These are phyloP conservation scores for Parazoanthus darwini DNA, from an alignment of 92 coral and sea anemone genomes.

Conservation along the genomic window DNA sequence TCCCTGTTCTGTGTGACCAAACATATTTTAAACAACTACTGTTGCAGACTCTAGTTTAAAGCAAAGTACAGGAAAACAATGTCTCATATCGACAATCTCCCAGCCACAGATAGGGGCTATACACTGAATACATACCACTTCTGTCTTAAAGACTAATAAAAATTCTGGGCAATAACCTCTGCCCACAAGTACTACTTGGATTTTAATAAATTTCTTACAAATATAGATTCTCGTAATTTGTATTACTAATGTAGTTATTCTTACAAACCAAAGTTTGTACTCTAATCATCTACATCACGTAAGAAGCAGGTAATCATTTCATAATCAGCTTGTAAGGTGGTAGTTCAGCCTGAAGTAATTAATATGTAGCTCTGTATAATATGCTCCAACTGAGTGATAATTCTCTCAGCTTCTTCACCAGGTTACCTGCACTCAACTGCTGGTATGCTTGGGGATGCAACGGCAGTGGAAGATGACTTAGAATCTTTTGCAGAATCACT, in stretches of 20 bases:
- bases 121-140: slow-evolving; percentile 17
- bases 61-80: background rate
- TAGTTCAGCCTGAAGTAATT: background rate
- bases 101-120: slow-evolving; percentile 11
- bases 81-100: background rate
- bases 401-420: background rate
- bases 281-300: slow-evolving; percentile 31
- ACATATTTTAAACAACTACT: background rate
- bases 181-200: slow-evolving; percentile 23
- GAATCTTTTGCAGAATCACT: slow-evolving; percentile 54
- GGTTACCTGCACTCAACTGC: slow-evolving; percentile 95
- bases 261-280: slow-evolving; percentile 18
- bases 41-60: background rate
- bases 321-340: background rate
- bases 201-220: slow-evolving; percentile 44
- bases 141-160: slow-evolving; percentile 40
- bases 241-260: slow-evolving; percentile 4
- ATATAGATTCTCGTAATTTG: slow-evolving; percentile 34
- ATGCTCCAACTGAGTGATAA: background rate
- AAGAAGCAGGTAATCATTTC: slow-evolving; percentile 19
- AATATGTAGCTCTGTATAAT: slow-evolving; percentile 19
- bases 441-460: slow-evolving; percentile 60
- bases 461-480: slow-evolving; percentile 56
- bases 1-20: background rate
- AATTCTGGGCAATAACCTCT: slow-evolving; percentile 26